These are phyloP conservation scores for Nycticorax nycticorax DNA, from an alignment of 2,113 vertebrate genomes.

Conservation along the genomic window DNA sequence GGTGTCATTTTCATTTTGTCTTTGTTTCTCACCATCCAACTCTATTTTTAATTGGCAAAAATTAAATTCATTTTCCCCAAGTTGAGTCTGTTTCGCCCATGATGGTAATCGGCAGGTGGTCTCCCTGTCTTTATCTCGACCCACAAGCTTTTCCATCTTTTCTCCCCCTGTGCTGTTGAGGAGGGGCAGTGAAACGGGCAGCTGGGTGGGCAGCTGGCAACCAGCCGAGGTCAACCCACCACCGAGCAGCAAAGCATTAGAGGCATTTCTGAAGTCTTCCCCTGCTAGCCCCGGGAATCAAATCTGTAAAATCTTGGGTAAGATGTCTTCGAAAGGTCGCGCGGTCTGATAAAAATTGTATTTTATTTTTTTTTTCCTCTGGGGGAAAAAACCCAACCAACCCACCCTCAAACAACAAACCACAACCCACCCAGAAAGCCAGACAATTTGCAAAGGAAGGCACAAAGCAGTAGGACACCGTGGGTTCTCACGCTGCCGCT, in stretches of 20 bases:
- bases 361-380: neutral
- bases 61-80: neutral
- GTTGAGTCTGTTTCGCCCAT: neutral
- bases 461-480: accelerated
- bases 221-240: neutral
- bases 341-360: neutral
- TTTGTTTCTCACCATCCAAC: neutral
- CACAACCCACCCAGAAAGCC: neutral
- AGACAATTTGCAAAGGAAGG: neutral
- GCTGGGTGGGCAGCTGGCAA: too few relatives aligned
- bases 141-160: neutral
- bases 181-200: neutral
- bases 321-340: neutral
- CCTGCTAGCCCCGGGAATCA: neutral
- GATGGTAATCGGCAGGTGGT: neutral
- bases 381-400: neutral
- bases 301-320: neutral
- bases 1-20: neutral
- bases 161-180: neutral
- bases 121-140: neutral
- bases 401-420: neutral
- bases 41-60: neutral
- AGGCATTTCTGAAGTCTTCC: neutral
- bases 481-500: accelerated
- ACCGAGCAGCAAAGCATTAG: neutral